Base-by-base conservation (phyloP, 2,797 vertebrate species). In the Danio tinwini region DNA sequence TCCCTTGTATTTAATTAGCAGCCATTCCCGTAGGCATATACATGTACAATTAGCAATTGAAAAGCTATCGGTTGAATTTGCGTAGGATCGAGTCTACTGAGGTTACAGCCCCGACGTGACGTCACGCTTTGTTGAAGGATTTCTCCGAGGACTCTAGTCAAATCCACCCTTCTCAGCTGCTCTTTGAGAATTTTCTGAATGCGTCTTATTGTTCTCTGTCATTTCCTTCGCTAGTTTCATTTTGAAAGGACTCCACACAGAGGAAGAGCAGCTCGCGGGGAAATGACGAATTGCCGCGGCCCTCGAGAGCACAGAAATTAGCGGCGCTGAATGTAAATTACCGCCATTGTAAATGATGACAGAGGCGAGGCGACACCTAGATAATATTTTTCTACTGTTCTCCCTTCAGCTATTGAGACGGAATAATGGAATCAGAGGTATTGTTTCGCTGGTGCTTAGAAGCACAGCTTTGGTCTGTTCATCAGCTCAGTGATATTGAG, bases 321-420 rank as follows among this genome's bases (percentile, higher is more conserved):
- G 50, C 50, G 12, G 70, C 17, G 16, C 40, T 62, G 84, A 81
- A 85, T 77, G 75, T 71, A 80, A 82, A 85, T 77, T 40, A 75
- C 45, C 61, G 37, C 37, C 58, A 40, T 74, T 77, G 53, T 62
- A 77, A 70, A 58, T 9, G 73, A 80, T 59, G 73, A 85, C 71
- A 83, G 72, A 44, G 7, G 14, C n/a, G 73, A 69, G 64, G 47
- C 39, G 62, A 74, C 39, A 78, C 50, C 16, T 61, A 61, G 76
- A 44, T 47, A 39, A 65, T 49, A 61, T 73, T 77, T 56, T 49
- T 55, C 52, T 16, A 52, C 78, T 71, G 19, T 75, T 76, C 52
- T 69, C 19, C n/a, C 42, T 52, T 75, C 61, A 7, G 11, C 56
- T 7, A 44, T 71, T 67, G 59, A 74, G 70, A 64, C 59, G 10